A percentile compares a stretch with the other conserved stretches of the same genome.
phyloP scores from a whole-genome alignment of 2,888 invertebrate species.

The Drosophila cognata region DNA sequence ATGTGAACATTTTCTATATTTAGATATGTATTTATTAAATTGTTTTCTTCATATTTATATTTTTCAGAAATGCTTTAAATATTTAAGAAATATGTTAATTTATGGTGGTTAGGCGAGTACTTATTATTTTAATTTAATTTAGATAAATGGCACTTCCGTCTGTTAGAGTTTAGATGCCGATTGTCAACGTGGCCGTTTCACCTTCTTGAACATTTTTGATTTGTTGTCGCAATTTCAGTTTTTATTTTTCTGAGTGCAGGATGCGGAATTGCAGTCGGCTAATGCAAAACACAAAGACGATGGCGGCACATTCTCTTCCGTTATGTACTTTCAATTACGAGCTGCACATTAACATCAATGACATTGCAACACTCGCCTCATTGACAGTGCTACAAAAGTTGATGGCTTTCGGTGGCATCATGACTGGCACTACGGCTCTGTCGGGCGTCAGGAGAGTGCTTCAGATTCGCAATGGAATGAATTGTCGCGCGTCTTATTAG shows the following conservation, averaged over 20 bases:
- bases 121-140: background rate
- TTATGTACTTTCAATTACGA: slow-evolving; percentile 48
- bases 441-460: background rate
- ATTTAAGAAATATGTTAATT: background rate
- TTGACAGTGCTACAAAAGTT: slow-evolving; percentile 41
- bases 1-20: background rate
- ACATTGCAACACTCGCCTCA: slow-evolving; percentile 18
- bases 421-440: slow-evolving; percentile 19
- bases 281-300: slow-evolving; percentile 31
- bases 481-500: background rate
- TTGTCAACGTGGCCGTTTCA: background rate
- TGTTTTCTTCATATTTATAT: background rate
- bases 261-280: slow-evolving; percentile 50
- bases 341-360: slow-evolving; percentile 43
- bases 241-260: slow-evolving; percentile 4
- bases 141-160: background rate
- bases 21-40: background rate
- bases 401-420: slow-evolving; percentile 23
- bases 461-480: background rate
- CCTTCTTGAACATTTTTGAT: background rate
- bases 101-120: background rate
- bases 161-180: background rate
- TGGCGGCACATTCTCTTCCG: slow-evolving; percentile 20
- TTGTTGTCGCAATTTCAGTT: background rate
- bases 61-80: background rate